phyloP scores from a whole-genome alignment of 2,888 invertebrate genomes.

The Magallana nippona region DNA sequence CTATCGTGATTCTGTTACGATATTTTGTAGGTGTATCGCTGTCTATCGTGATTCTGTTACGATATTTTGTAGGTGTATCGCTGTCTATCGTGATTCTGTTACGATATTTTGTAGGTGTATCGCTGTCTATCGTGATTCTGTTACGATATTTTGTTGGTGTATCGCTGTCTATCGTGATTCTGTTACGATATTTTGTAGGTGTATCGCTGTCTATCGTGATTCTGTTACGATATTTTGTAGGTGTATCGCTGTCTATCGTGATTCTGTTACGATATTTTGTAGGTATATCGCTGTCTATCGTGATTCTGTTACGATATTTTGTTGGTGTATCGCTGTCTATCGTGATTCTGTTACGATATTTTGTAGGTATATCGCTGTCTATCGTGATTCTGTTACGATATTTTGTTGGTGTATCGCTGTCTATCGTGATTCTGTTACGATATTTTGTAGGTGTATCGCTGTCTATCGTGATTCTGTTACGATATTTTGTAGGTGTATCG shows the following conservation, averaged over 20 bases:
- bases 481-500: not conserved
- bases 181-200: slow-evolving; percentile 90
- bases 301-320: slow-evolving; percentile 90
- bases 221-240: slow-evolving; percentile 50
- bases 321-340: slow-evolving; percentile 89
- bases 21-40: slow-evolving; percentile 87
- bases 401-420: slow-evolving; percentile 77
- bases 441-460: slow-evolving; percentile 85
- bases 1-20: not conserved
- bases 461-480: not conserved
- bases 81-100: too few species aligned
- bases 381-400: slow-evolving; percentile 91
- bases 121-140: too few species aligned
- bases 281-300: slow-evolving; percentile 90
- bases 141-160: too few species aligned
- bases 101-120: too few species aligned
- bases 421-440: slow-evolving; percentile 82
- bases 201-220: not conserved
- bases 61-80: slow-evolving; percentile 82
- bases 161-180: too few species aligned
- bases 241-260: not conserved
- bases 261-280: slow-evolving; percentile 60
- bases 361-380: slow-evolving; percentile 85
- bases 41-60: slow-evolving; percentile 88
- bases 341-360: slow-evolving; percentile 89